Percentiles rank a stretch among this genome's conserved stretches.
phyloP scores from a whole-genome alignment of 2,797 vertebrate genomes.

The Hephaestus fuliginosus region DNA sequence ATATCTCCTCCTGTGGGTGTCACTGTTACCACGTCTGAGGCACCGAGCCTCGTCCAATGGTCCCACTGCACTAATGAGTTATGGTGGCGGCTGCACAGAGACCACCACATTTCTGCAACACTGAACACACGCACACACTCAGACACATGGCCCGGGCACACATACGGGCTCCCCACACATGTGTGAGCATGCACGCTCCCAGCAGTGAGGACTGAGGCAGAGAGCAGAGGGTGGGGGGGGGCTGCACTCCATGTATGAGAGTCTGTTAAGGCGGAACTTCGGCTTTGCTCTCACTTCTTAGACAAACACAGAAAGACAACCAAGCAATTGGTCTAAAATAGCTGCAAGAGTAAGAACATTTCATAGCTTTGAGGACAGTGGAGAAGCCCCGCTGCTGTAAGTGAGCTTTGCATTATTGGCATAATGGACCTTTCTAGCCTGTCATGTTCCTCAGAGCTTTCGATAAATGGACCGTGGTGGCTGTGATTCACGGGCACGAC shows the following conservation, averaged over 20 bases:
- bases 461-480: constrained; percentile 62
- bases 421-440: constrained; percentile 42
- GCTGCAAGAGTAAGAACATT: constrained; percentile 59
- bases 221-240: constrained; percentile 14
- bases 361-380: constrained; percentile 46
- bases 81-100: constrained; percentile 65
- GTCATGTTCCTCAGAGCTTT: constrained; percentile 43
- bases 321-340: constrained; percentile 64
- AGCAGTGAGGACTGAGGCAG: constrained; percentile 31
- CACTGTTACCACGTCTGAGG: constrained; percentile 84
- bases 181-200: constrained; percentile 28
- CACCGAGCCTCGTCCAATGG: constrained; percentile 53
- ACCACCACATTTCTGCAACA: constrained; percentile 69
- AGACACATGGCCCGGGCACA: constrained; percentile 52
- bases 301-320: constrained; percentile 62
- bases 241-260: constrained; percentile 12
- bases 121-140: constrained; percentile 54
- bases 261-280: constrained; percentile 35
- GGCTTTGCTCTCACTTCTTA: constrained; percentile 53
- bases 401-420: constrained; percentile 51
- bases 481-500: constrained; percentile 52
- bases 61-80: constrained; percentile 74
- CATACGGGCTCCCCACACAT: constrained; percentile 36
- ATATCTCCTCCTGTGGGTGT: constrained; percentile 84
- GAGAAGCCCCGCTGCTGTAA: constrained; percentile 37